These are phyloP conservation scores for Oligia strigilis DNA, from an alignment of 2,888 invertebrate species.

Conservation along the genomic window DNA sequence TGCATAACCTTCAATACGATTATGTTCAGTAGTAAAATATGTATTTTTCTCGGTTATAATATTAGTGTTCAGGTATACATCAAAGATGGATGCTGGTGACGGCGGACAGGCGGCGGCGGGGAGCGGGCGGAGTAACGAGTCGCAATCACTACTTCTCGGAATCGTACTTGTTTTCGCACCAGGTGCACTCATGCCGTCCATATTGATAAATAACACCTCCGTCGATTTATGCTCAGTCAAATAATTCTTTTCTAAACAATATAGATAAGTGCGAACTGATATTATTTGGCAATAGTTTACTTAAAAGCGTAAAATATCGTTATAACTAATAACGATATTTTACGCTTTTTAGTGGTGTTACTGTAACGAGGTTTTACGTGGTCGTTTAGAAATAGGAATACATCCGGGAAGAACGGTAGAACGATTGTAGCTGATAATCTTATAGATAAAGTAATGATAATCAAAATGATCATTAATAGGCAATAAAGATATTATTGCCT, in stretches of 20 bases:
- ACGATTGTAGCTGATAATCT: constrained; percentile 18
- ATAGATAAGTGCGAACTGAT: constrained; percentile 59
- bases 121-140: constrained; percentile 70
- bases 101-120: constrained; percentile 49
- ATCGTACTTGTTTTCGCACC: constrained; percentile 81
- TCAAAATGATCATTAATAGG: constrained; percentile 30
- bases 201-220: constrained; percentile 68
- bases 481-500: constrained; percentile 15
- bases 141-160: constrained; percentile 83
- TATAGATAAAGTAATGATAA: constrained; percentile 12
- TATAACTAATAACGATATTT: constrained; percentile 18
- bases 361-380: constrained; percentile 39
- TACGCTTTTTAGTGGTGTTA: constrained; percentile 20
- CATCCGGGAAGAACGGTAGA: constrained; percentile 46
- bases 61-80: constrained; percentile 43
- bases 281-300: constrained; percentile 52
- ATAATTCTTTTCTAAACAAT: constrained; percentile 56
- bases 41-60: constrained; percentile 38
- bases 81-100: constrained; percentile 60
- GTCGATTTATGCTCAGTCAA: constrained; percentile 61
- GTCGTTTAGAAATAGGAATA: constrained; percentile 8
- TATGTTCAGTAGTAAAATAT: constrained; percentile 13
- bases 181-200: constrained; percentile 79
- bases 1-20: constrained; percentile 21
- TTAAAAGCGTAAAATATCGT: constrained; percentile 49